phyloP scores from a whole-genome alignment of 1,140 invertebrate genomes.

The Hylaeus anthracinus region DNA sequence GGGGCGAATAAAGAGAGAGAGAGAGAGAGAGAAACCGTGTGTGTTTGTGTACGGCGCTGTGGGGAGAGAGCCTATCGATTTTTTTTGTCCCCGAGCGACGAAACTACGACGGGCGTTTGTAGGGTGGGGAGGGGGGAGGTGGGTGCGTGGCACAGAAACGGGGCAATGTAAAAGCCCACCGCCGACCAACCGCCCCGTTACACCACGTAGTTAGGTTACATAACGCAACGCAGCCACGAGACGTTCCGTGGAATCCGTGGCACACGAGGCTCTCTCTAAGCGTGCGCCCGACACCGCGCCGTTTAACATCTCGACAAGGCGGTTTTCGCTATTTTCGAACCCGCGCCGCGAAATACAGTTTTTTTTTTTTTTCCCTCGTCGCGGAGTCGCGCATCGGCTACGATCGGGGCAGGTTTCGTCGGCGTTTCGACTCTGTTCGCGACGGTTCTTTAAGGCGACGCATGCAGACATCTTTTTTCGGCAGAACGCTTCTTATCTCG shows the following conservation, averaged over 20 bases:
- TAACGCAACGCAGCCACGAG: constrained; percentile 48
- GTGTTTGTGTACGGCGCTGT: background rate
- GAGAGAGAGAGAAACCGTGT: constrained; percentile 16
- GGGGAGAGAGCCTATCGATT: constrained; percentile 51
- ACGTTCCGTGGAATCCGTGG: constrained; percentile 25
- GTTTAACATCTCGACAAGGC: background rate
- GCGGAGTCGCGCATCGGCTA: too few relatives aligned
- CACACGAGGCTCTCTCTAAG: constrained; percentile 11
- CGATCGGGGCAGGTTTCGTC: too few relatives aligned
- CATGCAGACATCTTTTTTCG: too few relatives aligned
- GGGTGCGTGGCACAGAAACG: constrained; percentile 55
- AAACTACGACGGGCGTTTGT: constrained; percentile 14
- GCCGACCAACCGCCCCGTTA: constrained; percentile 32
- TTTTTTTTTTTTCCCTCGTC: background rate
- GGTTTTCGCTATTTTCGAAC: constrained; percentile 1
- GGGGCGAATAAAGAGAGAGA: constrained; percentile 10
- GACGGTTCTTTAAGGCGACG: too few relatives aligned
- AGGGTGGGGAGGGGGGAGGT: background rate
- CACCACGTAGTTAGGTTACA: constrained; percentile 51
- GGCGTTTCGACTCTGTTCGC: too few relatives aligned
- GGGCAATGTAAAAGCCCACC: constrained; percentile 48
- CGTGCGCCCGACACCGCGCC: too few relatives aligned
- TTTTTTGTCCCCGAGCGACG: constrained; percentile 53
- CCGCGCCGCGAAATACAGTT: background rate
- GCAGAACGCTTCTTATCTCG: too few relatives aligned